Conservation (phyloP, 2,888 invertebrate genomes). For the Iselma pallidipennis region DNA sequence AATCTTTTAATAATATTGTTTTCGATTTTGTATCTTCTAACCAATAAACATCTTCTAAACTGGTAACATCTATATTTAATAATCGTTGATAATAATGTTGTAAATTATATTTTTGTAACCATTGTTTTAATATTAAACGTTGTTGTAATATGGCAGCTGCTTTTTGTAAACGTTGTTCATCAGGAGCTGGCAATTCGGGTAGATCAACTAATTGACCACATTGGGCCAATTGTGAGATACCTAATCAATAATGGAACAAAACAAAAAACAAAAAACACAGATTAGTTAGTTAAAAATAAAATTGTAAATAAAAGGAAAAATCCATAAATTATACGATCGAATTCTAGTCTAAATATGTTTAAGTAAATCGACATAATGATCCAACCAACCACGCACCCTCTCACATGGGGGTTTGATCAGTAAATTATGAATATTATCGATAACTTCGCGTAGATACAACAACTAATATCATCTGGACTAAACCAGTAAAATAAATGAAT, state of each 20-base stretch:
- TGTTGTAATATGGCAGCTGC: slow-evolving; percentile 83
- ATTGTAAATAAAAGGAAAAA: too few relatives aligned
- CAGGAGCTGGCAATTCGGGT: slow-evolving; percentile 81
- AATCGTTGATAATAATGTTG: slow-evolving; percentile 76
- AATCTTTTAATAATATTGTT: slow-evolving; percentile 74
- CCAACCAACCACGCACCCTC: not conserved
- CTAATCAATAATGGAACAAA: slow-evolving; percentile 53
- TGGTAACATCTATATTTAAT: slow-evolving; percentile 78
- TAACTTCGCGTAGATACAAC: not conserved
- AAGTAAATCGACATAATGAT: not conserved
- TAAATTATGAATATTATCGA: not conserved
- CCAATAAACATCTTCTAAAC: slow-evolving; percentile 91
- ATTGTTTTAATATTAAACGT: slow-evolving; percentile 81
- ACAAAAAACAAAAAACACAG: not conserved
- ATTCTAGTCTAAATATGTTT: not conserved
- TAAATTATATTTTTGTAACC: slow-evolving; percentile 75
- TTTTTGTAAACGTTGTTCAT: slow-evolving; percentile 80
- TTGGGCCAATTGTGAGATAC: slow-evolving; percentile 81
- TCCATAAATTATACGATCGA: not conserved
- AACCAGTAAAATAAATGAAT: not conserved
- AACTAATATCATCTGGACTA: not conserved
- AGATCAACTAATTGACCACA: slow-evolving; percentile 78
- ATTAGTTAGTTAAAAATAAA: too few relatives aligned
- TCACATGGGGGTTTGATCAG: not conserved
- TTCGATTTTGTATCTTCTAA: slow-evolving; percentile 77